Base-by-base conservation (phyloP, 2,888 invertebrate genomes). In the Calameuta filiformis region DNA sequence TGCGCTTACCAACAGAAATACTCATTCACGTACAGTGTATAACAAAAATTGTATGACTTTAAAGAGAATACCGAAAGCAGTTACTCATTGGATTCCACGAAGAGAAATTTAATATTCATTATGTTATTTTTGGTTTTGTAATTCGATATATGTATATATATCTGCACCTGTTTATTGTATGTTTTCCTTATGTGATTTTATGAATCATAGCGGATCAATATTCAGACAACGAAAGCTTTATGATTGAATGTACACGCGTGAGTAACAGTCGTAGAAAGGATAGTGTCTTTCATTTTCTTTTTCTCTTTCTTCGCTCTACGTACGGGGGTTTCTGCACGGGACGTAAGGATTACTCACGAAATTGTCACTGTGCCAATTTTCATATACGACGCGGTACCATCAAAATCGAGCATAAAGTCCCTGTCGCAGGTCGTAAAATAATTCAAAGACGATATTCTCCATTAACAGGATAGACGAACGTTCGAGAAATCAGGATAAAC, bases 341-440 rank as follows among this genome's bases (percentile, higher is more conserved):
- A 87, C 85, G 84, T 85, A 84, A 82, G 85, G 85, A 88, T 88
- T 89, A 88, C 87, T 88, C 89, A 86, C 83, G 82, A 83, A 56
- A 81, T 83, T 88, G 89, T 88, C 86, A 74, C 73, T 69, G 79
- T 77, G 88, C 89, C 89, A 87, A 83, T 85, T 83, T 82, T 82
- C 83, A 79, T 81, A 83, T 83, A 82, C 82, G 83, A 79, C 77
- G 75, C 77, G 81, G 81, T 76, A 76, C 78, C 78, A 81, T 83
- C 84, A 85, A 85, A 84, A 80, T 78, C 23, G 30, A 71, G 11
- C 71, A 68, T 73, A 73, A 33, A 73, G 75, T 56, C 73, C 71
- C 37, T 56, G 30, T 4, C 76, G 68, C 79, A 81, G 79, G 34
- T 81, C 81, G 82, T 82, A 81, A 82, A 82, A 68, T 77, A 77